A percentile compares a stretch with the other conserved stretches of the same genome.
Evolutionary conservation across 2,113 vertebrate genomes (phyloP).

Genomic region (Aix galericulata): DNA sequence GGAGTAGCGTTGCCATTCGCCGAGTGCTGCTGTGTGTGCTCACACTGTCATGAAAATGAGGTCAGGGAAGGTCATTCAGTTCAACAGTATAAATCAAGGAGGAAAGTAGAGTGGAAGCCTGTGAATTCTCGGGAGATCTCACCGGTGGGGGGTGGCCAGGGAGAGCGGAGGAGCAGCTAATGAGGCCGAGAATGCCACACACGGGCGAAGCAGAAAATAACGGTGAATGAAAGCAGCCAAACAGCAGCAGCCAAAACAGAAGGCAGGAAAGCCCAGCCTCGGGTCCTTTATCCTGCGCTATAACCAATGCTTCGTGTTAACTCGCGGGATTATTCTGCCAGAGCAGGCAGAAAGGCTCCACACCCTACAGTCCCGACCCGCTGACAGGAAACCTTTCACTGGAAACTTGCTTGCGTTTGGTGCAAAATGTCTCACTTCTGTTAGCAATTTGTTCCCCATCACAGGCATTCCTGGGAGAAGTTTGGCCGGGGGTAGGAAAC

Average conservation of each 20-base stretch:
- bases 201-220: neutral
- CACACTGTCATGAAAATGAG: slow-evolving; percentile 64
- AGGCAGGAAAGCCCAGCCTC: slow-evolving; percentile 54
- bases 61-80: slow-evolving; percentile 65
- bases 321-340: slow-evolving; percentile 4
- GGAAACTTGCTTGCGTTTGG: neutral
- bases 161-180: neutral
- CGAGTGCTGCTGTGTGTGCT: slow-evolving; percentile 6
- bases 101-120: slow-evolving; percentile 61
- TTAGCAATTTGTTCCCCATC: slow-evolving; percentile 22
- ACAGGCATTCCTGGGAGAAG: slow-evolving; percentile 18
- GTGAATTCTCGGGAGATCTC: slow-evolving; percentile 46
- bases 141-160: neutral
- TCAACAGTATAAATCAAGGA: slow-evolving; percentile 71
- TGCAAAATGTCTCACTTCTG: slow-evolving; percentile 27
- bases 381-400: slow-evolving; percentile 28
- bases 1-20: slow-evolving; percentile 1
- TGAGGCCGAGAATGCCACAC: neutral
- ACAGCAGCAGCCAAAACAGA: slow-evolving; percentile 31
- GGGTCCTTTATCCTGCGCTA: slow-evolving; percentile 16
- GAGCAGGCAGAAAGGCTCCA: neutral
- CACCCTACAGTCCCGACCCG: neutral
- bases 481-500: neutral
- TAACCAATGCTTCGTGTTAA: slow-evolving; percentile 5
- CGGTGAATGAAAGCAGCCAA: neutral